Base-by-base conservation (phyloP, 2,113 vertebrate genomes). In the Periophthalmodon schlosseri region DNA sequence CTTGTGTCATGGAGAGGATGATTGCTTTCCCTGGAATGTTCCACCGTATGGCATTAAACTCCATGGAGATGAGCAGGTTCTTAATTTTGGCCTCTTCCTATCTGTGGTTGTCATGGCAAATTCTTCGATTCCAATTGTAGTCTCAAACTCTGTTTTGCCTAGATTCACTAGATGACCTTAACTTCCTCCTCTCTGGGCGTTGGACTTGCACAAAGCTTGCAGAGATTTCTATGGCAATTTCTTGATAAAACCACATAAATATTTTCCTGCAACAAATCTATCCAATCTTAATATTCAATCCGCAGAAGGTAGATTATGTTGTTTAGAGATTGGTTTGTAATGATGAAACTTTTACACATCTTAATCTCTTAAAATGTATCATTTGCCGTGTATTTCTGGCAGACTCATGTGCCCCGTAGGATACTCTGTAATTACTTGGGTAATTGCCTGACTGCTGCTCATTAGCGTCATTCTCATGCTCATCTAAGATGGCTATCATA, bases 401-500 rank as follows among this genome's bases (percentile, higher is more conserved):
- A 65, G 34, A 65, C 63, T 5, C 16, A 20, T 2, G 18, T 39
- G 34, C 34, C 63, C 63, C 63, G 33, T 65, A 65, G 63, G 63
- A 34, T 65, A 21, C 34, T 20, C 63, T 39, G 8, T 65, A 65
- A 65, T 65, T 65, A 39, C 34, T 65, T 44, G 33, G 63, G 34
- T 39, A 65, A 65, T 20, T 65, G 63, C 63, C 34, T 63, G 60
- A 63, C 60, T 63, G 28, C 60, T 65, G 34, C 63, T 65, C 34
- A 39, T 65, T 65, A 65, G 63, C 63, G 12, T 65, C 63, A 21
- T n/a, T 44, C 34, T 20, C 63, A 44, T 65, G 63, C 63, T 44
- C 33, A 0, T 65, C 8, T 12, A n/a, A 44, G 63, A 65, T 44
- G 63, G 14, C 63, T 44, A 39, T 65, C 34, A 65, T 44, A n/a